Percentiles rank a stretch among this genome's conserved stretches.
These are phyloP conservation scores for Eptesicus fuscus DNA, from an alignment of 2,113 vertebrate species.

Conservation along the genomic window DNA sequence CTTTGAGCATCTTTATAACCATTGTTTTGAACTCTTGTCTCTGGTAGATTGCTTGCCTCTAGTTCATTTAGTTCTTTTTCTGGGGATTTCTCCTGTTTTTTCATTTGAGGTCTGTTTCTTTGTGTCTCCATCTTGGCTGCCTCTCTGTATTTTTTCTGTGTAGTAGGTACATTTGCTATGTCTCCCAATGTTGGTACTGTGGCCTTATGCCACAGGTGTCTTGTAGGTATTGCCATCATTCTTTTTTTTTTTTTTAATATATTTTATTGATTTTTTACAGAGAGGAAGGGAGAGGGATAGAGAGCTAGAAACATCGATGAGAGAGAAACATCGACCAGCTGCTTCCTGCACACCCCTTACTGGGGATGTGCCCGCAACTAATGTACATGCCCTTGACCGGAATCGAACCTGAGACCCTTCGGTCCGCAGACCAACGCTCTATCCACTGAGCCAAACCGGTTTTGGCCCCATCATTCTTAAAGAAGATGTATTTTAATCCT, in stretches of 20 bases:
- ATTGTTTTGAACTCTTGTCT: neutral
- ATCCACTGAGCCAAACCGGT: too few relatives aligned
- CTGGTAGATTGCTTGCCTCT: neutral
- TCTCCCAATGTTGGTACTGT: neutral
- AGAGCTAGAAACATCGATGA: too few relatives aligned
- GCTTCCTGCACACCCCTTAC: too few relatives aligned
- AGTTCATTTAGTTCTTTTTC: neutral
- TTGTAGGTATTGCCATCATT: neutral
- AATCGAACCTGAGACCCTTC: too few relatives aligned
- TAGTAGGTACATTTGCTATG: neutral
- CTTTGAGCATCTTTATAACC: neutral
- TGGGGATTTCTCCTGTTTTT: neutral
- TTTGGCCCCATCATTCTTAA: neutral
- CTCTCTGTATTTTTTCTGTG: neutral
- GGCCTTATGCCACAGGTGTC: neutral
- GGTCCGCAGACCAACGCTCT: too few relatives aligned
- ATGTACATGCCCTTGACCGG: too few relatives aligned
- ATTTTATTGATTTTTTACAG: too few relatives aligned
- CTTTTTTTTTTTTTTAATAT: too few relatives aligned
- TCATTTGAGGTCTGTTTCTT: neutral
- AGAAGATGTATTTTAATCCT: slow-evolving; percentile 8
- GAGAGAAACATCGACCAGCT: too few relatives aligned
- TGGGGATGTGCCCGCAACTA: too few relatives aligned
- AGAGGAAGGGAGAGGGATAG: too few relatives aligned
- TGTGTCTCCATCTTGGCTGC: neutral